Base-by-base conservation (phyloP, 2,888 invertebrate species). In the Oithona nana region DNA sequence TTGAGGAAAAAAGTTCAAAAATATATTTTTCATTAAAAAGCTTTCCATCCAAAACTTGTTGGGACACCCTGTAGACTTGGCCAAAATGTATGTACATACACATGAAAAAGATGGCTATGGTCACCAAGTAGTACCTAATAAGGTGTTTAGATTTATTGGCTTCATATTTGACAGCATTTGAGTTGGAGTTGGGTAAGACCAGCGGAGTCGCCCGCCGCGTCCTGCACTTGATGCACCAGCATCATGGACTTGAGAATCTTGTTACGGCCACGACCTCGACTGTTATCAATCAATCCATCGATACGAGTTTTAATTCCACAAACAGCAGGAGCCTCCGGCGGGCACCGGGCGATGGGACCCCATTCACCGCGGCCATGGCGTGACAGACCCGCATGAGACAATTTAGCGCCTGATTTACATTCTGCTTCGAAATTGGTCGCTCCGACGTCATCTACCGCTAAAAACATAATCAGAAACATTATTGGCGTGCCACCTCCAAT, bases 101-200 rank as follows among this genome's bases (percentile, higher is more conserved):
- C n/a, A n/a, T n/a, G n/a, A n/a, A n/a, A n/a, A n/a, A n/a, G n/a
- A n/a, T n/a, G n/a, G n/a, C n/a, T n/a, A n/a, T n/a, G n/a, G n/a
- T n/a, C n/a, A n/a, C n/a, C n/a, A n/a, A n/a, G n/a, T n/a, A n/a
- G n/a, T n/a, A n/a, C n/a, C n/a, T n/a, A n/a, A n/a, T n/a, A n/a
- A n/a, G n/a, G n/a, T n/a, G n/a, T n/a, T n/a, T n/a, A n/a, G n/a
- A n/a, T n/a, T n/a, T n/a, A n/a, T n/a, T n/a, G n/a, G n/a, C 6
- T 39, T 39, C 39, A 39, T 39, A 54, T 26, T 54, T 54, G 54
- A 26, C 54, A 54, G 54, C 54, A 54, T 11, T 54, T 54, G 20
- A 54, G 26, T 22, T 54, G 54, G 26, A 54, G 13, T 54, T 24
- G 24, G 3, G 54, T 54, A 20, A 54, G 26, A 2, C 54, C 54